A percentile compares a stretch with the other conserved stretches of the same genome.
Evolutionary conservation across 2,113 vertebrate genomes (phyloP).

Genomic region (Rynchops niger): DNA sequence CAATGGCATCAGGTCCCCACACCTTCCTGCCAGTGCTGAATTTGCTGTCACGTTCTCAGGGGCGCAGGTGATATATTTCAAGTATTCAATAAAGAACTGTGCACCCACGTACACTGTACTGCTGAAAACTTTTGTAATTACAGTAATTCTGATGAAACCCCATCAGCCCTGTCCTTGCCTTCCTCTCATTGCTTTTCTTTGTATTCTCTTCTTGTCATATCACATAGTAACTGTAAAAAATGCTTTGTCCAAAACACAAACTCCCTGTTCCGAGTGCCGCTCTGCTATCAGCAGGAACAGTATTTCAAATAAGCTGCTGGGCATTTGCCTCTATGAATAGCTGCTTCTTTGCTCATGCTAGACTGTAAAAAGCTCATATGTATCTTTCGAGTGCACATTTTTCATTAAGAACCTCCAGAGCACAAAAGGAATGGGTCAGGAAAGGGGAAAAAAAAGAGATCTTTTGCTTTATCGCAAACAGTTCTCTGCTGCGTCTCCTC

Average conservation of each 20-base stretch:
- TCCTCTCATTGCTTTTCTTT: conserved; percentile 22
- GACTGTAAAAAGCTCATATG: conserved; percentile 9
- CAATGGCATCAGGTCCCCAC: neutral
- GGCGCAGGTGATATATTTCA: conserved; percentile 2
- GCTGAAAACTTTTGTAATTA: conserved; percentile 60
- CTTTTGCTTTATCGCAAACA: neutral
- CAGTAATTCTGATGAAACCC: conserved; percentile 36
- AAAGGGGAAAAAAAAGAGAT: neutral
- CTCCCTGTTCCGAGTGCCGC: neutral
- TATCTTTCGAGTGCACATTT: conserved; percentile 25
- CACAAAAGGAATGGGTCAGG: neutral
- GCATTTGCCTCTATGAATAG: conserved; percentile 50
- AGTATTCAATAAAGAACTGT: neutral
- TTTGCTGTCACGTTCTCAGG: neutral
- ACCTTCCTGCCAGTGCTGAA: neutral
- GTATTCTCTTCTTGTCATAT: conserved; percentile 17
- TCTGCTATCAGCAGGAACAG: conserved; percentile 30
- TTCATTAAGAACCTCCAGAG: conserved; percentile 24
- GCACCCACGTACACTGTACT: neutral
- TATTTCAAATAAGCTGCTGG: conserved; percentile 38
- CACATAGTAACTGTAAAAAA: conserved; percentile 12
- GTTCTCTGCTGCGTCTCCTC: neutral
- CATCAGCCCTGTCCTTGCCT: conserved; percentile 13
- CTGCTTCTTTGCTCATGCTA: conserved; percentile 17
- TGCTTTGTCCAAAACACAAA: conserved; percentile 52